phyloP scores from a whole-genome alignment of 1,140 invertebrate genomes.

The Schmidtea mediterranea region DNA sequence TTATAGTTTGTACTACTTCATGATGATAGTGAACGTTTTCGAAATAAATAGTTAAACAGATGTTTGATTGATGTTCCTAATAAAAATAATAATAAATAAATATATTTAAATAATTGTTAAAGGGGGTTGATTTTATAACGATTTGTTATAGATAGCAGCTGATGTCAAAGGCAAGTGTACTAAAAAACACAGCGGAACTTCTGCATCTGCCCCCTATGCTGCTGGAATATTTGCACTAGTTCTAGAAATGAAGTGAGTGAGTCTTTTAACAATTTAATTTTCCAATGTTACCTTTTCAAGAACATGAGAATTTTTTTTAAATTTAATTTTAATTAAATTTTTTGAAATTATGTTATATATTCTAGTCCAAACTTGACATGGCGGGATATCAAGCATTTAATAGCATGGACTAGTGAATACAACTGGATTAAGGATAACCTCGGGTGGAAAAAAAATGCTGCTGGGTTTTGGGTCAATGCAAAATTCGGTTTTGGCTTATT shows the following conservation, averaged over 20 bases:
- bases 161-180: conserved; percentile 98
- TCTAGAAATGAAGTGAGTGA: conserved; percentile 52
- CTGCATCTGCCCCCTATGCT: conserved; percentile 89
- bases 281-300: too few relatives aligned
- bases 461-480: not conserved
- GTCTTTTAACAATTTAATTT: too few relatives aligned
- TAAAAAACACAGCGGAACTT: conserved; percentile 88
- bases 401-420: not conserved
- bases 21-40: too few relatives aligned
- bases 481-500: conserved; percentile 9
- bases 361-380: not conserved
- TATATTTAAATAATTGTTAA: too few relatives aligned
- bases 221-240: conserved; percentile 89
- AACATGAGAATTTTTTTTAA: too few relatives aligned
- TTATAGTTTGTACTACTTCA: too few relatives aligned
- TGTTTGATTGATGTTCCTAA: too few relatives aligned
- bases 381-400: not conserved
- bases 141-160: not conserved
- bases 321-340: too few relatives aligned
- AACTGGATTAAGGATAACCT: not conserved
- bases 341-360: too few relatives aligned
- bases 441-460: not conserved
- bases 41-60: too few relatives aligned
- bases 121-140: not conserved
- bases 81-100: too few relatives aligned